A percentile compares a stretch with the other conserved stretches of the same genome.
Conservation (phyloP, 53 echinoderm and acorn worm genomes). For the Mesocentrotus franciscanus region DNA sequence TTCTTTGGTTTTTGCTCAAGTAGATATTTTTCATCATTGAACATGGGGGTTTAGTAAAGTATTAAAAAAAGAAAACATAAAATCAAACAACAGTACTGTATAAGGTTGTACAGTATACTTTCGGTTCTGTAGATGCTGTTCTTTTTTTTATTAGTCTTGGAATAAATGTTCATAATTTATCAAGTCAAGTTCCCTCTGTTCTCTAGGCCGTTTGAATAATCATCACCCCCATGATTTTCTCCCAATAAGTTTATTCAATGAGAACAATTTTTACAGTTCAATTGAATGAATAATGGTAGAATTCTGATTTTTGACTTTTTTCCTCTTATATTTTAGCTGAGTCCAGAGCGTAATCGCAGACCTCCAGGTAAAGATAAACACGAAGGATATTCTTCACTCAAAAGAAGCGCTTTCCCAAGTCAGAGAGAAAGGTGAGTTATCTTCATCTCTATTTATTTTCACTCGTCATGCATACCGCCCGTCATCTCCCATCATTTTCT, state of each 20-base stretch:
- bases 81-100: no score
- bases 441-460: background rate
- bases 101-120: no score
- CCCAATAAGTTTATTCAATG: background rate
- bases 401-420: conserved; percentile 27
- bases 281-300: background rate
- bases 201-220: no score
- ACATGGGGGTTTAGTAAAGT: no score
- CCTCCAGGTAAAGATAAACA: conserved; percentile 39
- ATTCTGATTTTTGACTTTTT: background rate
- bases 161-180: no score
- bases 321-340: background rate
- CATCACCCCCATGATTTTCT: background rate
- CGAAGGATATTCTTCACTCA: conserved; percentile 18
- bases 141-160: no score
- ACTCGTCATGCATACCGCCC: background rate
- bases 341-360: background rate
- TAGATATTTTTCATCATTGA: no score
- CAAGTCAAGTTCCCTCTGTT: no score
- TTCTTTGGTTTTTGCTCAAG: no score
- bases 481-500: no score
- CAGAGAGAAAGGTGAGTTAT: background rate
- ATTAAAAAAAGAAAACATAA: no score
- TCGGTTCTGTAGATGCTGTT: no score
- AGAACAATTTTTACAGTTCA: background rate